phyloP scores from a whole-genome alignment of 1,140 invertebrate species.

The Macrobrachium nipponense region DNA sequence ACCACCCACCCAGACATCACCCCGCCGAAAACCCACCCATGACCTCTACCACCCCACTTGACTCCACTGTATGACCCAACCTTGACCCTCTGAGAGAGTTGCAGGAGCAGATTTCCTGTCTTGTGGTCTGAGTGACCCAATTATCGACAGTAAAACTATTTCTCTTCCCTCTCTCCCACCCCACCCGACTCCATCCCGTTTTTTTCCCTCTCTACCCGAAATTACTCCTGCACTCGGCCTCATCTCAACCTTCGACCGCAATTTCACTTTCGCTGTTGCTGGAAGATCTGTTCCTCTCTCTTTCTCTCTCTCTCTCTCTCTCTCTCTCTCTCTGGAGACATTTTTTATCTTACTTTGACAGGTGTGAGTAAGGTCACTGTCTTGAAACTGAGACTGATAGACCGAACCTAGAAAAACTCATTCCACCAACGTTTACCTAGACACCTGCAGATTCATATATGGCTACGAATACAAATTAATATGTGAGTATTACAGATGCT shows the following conservation, averaged over 20 bases:
- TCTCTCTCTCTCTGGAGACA: neutral
- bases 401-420: too few relatives aligned
- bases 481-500: too few relatives aligned
- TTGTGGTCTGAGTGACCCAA: conserved; percentile 2
- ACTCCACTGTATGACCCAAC: neutral
- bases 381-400: too few relatives aligned
- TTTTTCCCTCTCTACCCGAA: neutral
- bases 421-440: too few relatives aligned
- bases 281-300: conserved; percentile 3
- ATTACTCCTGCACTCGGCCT: neutral
- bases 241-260: neutral
- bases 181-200: neutral
- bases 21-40: too few relatives aligned
- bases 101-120: neutral
- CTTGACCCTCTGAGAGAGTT: conserved; percentile 1
- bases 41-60: too few relatives aligned
- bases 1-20: too few relatives aligned
- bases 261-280: neutral
- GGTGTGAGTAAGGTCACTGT: too few relatives aligned
- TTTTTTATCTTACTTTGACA: too few relatives aligned
- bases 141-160: neutral
- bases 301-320: conserved; percentile 15
- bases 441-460: too few relatives aligned
- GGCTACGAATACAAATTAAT: too few relatives aligned
- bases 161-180: neutral